Conservation (phyloP, 2,113 vertebrate species). For the Grammomys surdaster region DNA sequence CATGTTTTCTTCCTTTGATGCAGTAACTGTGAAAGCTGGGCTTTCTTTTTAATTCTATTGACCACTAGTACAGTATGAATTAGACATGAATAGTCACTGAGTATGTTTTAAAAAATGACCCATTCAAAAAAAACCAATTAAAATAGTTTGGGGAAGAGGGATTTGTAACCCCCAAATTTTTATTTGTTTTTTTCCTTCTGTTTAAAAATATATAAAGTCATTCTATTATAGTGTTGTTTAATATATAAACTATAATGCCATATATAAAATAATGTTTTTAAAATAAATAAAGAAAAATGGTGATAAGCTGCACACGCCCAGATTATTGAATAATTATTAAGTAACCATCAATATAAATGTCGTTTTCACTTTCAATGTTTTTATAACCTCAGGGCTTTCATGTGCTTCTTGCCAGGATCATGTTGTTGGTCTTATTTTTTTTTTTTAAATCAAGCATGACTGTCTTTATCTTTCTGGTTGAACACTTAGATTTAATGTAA, state of each 20-base stretch:
- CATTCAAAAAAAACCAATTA: not conserved
- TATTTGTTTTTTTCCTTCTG: not conserved
- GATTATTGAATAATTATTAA: conserved; percentile 29
- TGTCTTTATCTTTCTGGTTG: not conserved
- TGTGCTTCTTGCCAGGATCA: not conserved
- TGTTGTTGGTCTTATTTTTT: conserved; percentile 22
- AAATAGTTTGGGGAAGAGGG: not conserved
- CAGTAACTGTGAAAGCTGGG: not conserved
- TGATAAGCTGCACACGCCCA: not conserved
- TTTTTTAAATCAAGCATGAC: not conserved
- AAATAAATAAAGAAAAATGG: not conserved
- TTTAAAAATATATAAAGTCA: not conserved
- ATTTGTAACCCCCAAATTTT: not conserved
- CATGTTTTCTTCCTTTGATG: not conserved
- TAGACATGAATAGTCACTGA: not conserved
- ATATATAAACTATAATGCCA: not conserved
- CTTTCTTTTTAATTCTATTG: not conserved
- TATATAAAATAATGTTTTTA: not conserved
- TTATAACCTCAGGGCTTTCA: conserved; percentile 34
- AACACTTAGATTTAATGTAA: conserved; percentile 14
- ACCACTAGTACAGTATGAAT: not conserved
- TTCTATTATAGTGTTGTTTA: not conserved
- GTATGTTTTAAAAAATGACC: not conserved
- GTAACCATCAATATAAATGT: not conserved
- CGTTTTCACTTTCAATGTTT: conserved; percentile 12